A percentile compares a stretch with the other conserved stretches of the same genome.
phyloP scores from a whole-genome alignment of 2,113 vertebrate genomes.

The Bubalus kerabau region DNA sequence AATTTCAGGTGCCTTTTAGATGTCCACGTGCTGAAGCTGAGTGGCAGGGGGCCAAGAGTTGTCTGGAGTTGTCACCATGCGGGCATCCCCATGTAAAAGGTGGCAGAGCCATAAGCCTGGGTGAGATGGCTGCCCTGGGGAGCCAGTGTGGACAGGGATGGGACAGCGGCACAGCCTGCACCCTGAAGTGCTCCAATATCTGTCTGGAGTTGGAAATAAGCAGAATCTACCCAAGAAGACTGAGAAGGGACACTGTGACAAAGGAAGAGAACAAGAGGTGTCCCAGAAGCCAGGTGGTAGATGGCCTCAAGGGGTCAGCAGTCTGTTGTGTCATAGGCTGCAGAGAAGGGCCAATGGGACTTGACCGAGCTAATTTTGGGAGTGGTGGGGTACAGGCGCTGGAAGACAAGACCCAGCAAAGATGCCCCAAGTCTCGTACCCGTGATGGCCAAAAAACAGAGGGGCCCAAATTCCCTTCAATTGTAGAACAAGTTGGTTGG shows the following conservation, averaged over 20 bases:
- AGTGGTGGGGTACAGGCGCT: background rate
- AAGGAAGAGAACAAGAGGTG: background rate
- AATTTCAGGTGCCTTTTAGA: background rate
- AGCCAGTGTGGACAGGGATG: too few species aligned
- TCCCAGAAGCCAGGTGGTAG: background rate
- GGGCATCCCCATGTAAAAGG: background rate
- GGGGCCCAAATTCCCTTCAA: background rate
- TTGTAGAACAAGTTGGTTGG: background rate
- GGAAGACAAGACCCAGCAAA: background rate
- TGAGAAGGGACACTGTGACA: background rate
- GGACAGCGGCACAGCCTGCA: accelerated
- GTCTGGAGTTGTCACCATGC: background rate
- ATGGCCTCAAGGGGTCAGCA: background rate
- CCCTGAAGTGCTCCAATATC: background rate
- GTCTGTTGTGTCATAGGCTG: background rate
- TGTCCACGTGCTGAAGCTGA: background rate
- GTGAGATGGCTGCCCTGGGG: accelerated
- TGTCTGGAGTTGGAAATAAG: accelerated
- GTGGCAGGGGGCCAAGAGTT: background rate
- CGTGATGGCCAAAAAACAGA: accelerated
- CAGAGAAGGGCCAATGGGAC: background rate
- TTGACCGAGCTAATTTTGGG: background rate
- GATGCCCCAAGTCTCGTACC: too few species aligned
- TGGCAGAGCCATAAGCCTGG: background rate
- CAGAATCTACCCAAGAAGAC: background rate